phyloP scores from a whole-genome alignment of 2,113 vertebrate species.

The Corythornis vintsioides region DNA sequence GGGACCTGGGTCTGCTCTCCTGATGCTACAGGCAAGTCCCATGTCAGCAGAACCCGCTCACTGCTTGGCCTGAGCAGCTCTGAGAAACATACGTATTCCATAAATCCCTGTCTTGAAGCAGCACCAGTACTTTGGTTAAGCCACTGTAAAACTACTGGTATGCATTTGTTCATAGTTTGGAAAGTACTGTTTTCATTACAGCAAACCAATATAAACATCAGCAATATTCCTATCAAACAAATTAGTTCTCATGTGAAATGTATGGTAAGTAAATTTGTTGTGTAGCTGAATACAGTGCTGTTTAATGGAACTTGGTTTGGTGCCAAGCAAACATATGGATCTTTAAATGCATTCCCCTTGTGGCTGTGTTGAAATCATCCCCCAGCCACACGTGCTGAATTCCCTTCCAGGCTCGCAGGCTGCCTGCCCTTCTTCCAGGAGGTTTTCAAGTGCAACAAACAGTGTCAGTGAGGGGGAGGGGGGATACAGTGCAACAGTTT shows the following conservation, averaged over 20 bases:
- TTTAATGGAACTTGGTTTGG: conserved; percentile 69
- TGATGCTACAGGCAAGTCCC: not conserved
- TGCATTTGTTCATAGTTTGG: conserved; percentile 59
- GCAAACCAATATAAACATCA: conserved; percentile 69
- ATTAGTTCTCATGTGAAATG: conserved; percentile 73
- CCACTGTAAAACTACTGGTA: conserved; percentile 38
- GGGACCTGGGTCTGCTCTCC: not conserved
- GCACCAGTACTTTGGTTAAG: conserved; percentile 38
- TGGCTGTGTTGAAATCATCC: conserved; percentile 65
- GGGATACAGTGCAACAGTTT: not conserved
- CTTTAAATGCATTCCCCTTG: conserved; percentile 61
- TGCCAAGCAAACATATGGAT: conserved; percentile 75
- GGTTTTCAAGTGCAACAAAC: conserved; percentile 33
- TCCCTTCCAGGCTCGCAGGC: conserved; percentile 51
- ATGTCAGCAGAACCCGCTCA: not conserved
- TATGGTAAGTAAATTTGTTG: conserved; percentile 74
- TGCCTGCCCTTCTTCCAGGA: conserved; percentile 24
- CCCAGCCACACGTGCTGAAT: conserved; percentile 42
- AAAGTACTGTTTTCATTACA: conserved; percentile 75
- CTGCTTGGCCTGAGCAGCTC: not conserved
- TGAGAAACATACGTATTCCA: not conserved
- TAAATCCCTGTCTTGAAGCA: conserved; percentile 17
- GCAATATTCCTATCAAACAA: conserved; percentile 75
- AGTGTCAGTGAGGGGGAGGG: not conserved
- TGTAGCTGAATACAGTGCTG: conserved; percentile 56